Conservation (phyloP, 2,113 vertebrate genomes). For the Labrus mixtus region DNA sequence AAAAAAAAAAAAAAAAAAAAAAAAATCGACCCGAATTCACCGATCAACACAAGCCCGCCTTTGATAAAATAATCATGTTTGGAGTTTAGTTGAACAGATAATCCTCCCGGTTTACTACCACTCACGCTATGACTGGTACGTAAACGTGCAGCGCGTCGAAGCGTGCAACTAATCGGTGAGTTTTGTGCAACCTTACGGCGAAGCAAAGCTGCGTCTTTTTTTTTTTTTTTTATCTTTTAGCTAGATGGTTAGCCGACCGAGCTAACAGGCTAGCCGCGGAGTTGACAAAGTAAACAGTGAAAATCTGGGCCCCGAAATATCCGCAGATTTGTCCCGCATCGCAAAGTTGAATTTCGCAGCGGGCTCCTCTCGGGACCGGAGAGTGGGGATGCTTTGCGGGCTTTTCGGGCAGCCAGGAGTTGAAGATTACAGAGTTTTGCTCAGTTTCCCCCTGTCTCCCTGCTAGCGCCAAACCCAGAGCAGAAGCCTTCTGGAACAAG, state of each 20-base stretch:
- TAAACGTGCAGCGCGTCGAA: constrained; percentile 82
- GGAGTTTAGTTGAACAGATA: constrained; percentile 83
- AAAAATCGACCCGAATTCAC: constrained; percentile 91
- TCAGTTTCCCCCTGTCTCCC: constrained; percentile 76
- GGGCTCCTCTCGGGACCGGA: constrained; percentile 58
- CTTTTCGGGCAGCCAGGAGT: constrained; percentile 73
- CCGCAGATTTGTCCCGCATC: constrained; percentile 35
- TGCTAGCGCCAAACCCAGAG: constrained; percentile 91
- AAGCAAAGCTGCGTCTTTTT: constrained; percentile 81
- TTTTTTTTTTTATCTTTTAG: constrained; percentile 78
- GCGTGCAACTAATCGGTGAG: constrained; percentile 84
- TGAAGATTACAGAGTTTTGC: constrained; percentile 80
- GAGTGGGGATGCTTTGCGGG: constrained; percentile 77
- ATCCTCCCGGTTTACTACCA: constrained; percentile 70
- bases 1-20: constrained; percentile 91
- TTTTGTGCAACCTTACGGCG: constrained; percentile 79
- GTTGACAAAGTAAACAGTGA: constrained; percentile 86
- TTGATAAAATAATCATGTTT: constrained; percentile 89
- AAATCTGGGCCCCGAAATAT: constrained; percentile 52
- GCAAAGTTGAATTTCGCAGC: constrained; percentile 69
- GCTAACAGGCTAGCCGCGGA: constrained; percentile 80
- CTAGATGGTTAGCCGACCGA: constrained; percentile 77
- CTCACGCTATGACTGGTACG: constrained; percentile 84
- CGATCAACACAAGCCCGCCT: constrained; percentile 89
- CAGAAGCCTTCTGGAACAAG: constrained; percentile 95